Conservation (phyloP, 2,888 invertebrate species). For the Pammene fasciana region DNA sequence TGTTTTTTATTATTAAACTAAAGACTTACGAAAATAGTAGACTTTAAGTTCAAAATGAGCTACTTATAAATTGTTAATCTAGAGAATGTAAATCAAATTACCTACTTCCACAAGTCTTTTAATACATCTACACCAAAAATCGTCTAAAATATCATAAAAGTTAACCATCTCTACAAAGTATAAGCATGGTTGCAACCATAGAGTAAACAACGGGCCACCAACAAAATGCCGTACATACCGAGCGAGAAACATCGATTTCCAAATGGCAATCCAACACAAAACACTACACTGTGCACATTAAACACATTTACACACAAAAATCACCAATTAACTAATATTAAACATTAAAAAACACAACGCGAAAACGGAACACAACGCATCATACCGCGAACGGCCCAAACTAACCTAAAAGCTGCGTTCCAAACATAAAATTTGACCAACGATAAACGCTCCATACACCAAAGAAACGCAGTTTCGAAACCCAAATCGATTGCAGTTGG, state of each 20-base stretch:
- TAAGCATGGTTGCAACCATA: slow-evolving; percentile 1
- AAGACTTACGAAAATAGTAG: too few relatives aligned
- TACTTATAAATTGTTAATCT: background rate
- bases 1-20: too few relatives aligned
- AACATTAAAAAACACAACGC: slow-evolving; percentile 47
- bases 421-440: slow-evolving; percentile 75
- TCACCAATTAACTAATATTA: slow-evolving; percentile 43
- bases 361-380: slow-evolving; percentile 53
- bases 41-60: slow-evolving; percentile 13
- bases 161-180: background rate
- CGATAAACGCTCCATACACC: slow-evolving; percentile 64
- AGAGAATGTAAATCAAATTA: background rate
- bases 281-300: slow-evolving; percentile 43
- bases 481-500: slow-evolving; percentile 48
- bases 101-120: background rate
- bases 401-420: slow-evolving; percentile 74
- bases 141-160: background rate
- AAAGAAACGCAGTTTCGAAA: slow-evolving; percentile 63
- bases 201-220: slow-evolving; percentile 22
- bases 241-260: slow-evolving; percentile 20
- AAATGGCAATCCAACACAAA: slow-evolving; percentile 45
- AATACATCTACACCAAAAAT: background rate
- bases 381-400: slow-evolving; percentile 62
- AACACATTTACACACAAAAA: slow-evolving; percentile 29
- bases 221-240: slow-evolving; percentile 36